These are phyloP conservation scores for Bombylius major DNA, from an alignment of 2,888 invertebrate genomes.

Conservation along the genomic window DNA sequence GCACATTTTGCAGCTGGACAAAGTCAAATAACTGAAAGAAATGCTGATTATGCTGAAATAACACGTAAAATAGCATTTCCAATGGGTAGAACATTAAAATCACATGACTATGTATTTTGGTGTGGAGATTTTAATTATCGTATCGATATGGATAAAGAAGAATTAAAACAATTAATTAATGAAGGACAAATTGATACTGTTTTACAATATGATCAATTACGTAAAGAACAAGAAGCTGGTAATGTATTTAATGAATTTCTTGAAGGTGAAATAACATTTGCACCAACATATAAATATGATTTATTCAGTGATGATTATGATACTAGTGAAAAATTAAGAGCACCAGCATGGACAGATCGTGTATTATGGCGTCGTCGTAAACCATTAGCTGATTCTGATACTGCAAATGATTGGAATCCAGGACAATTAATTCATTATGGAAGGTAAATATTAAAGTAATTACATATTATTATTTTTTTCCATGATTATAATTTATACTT, in stretches of 20 bases:
- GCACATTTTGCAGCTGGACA: constrained; percentile 99
- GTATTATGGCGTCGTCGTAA: constrained; percentile 84
- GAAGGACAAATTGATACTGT: constrained; percentile 54
- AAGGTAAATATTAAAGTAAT: constrained; percentile 29
- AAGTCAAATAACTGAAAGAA: constrained; percentile 85
- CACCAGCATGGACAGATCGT: constrained; percentile 98
- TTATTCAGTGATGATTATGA: constrained; percentile 97
- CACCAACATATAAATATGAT: constrained; percentile 98
- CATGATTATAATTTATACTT: not conserved
- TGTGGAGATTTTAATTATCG: constrained; percentile 99
- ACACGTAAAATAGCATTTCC: constrained; percentile 81
- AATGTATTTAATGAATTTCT: constrained; percentile 84
- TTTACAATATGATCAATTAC: constrained; percentile 78
- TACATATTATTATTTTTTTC: not conserved
- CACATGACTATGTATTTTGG: constrained; percentile 98
- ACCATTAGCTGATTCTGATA: constrained; percentile 56
- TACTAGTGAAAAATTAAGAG: constrained; percentile 93
- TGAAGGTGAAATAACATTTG: constrained; percentile 84
- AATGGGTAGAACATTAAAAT: constrained; percentile 81
- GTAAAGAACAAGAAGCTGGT: constrained; percentile 62
- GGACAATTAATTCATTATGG: constrained; percentile 83
- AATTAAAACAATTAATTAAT: constrained; percentile 68
- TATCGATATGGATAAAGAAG: constrained; percentile 89
- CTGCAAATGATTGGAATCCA: constrained; percentile 50
- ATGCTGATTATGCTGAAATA: constrained; percentile 94